Evolutionary conservation across 1,140 invertebrate species (phyloP).

Genomic region (Cyphomyrmex costatus): DNA sequence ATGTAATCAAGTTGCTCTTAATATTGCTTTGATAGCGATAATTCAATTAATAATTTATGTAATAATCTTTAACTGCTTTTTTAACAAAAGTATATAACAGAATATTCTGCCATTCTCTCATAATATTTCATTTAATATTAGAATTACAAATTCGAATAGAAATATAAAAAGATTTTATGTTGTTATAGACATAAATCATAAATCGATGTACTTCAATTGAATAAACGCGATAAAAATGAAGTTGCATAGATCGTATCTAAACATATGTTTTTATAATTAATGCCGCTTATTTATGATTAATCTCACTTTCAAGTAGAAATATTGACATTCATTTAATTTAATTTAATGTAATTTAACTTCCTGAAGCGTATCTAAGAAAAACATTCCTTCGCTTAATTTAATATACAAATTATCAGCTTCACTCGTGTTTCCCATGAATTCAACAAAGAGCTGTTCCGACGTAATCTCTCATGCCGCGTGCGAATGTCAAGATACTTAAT

Average conservation of each 20-base stretch:
- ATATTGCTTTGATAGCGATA: neutral
- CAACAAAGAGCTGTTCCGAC: constrained; percentile 31
- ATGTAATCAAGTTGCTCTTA: neutral
- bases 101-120: neutral
- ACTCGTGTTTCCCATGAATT: constrained; percentile 9
- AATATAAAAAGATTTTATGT: neutral
- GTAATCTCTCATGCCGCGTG: constrained; percentile 17
- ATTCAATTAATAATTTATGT: constrained; percentile 5
- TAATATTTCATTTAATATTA: neutral
- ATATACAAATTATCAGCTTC: constrained; percentile 39
- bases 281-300: neutral
- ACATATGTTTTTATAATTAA: neutral
- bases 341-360: constrained; percentile 25
- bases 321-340: neutral
- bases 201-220: neutral
- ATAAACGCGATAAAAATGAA: neutral
- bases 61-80: neutral
- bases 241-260: neutral
- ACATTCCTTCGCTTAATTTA: constrained; percentile 36
- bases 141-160: neutral
- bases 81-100: neutral
- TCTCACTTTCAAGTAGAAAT: neutral
- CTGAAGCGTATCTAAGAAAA: constrained; percentile 36
- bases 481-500: constrained; percentile 47
- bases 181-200: no score